phyloP scores from a whole-genome alignment of 2,888 invertebrate genomes.

The Caenorhabditis drosophilae region DNA sequence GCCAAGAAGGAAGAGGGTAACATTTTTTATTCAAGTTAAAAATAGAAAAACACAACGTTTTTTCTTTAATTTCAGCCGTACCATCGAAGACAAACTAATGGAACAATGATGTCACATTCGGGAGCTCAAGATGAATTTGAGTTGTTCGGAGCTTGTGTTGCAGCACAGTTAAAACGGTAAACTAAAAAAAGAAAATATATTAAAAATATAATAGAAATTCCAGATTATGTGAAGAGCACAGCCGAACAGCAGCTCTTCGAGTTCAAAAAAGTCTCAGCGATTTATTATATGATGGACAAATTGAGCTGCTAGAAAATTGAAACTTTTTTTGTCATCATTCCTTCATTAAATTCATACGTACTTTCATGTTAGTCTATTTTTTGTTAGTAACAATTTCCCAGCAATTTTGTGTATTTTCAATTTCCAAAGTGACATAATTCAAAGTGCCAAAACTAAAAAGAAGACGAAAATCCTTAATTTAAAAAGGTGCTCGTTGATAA shows the following conservation, averaged over 20 bases:
- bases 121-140: constrained; percentile 39
- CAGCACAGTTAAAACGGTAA: constrained; percentile 37
- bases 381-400: no score
- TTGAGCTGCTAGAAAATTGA: constrained; percentile 12
- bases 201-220: background rate
- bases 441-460: background rate
- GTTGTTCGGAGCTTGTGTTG: constrained; percentile 39
- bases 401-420: background rate
- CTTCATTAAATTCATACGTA: background rate
- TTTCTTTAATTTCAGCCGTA: constrained; percentile 3
- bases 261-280: constrained; percentile 39
- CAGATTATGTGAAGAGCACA: constrained; percentile 15
- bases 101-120: background rate
- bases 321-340: background rate
- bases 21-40: no score
- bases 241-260: constrained; percentile 12
- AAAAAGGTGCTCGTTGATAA: no score
- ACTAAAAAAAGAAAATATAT: background rate
- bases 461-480: no score
- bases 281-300: constrained; percentile 26
- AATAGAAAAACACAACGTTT: background rate
- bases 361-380: background rate
- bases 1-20: constrained; percentile 31
- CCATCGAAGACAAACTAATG: constrained; percentile 6
- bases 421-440: background rate